Conservation (phyloP, 2,113 vertebrate genomes). For the Aspiorhynchus laticeps region DNA sequence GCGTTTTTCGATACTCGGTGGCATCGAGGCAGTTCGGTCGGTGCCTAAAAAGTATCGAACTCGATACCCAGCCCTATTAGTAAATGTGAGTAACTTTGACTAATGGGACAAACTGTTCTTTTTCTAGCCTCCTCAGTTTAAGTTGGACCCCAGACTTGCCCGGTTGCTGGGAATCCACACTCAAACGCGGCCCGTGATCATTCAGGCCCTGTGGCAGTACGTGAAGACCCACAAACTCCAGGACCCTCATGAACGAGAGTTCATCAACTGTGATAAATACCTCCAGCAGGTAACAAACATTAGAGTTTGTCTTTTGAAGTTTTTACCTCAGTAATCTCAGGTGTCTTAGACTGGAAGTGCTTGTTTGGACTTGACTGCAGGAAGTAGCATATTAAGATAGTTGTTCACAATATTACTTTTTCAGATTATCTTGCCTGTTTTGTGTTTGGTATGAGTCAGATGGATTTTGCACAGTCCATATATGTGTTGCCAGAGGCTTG, state of each 20-base stretch:
- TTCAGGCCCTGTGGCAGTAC: slow-evolving; percentile 90
- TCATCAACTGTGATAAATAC: slow-evolving; percentile 90
- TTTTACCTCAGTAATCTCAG: too few species aligned
- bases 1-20: too few species aligned
- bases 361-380: neutral
- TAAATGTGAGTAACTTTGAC: neutral
- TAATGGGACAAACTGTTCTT: neutral
- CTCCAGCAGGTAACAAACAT: slow-evolving; percentile 82
- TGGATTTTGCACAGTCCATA: too few species aligned
- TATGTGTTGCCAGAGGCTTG: too few species aligned
- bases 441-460: too few species aligned
- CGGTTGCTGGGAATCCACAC: slow-evolving; percentile 90
- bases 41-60: too few species aligned
- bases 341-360: neutral
- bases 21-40: too few species aligned
- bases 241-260: slow-evolving; percentile 88
- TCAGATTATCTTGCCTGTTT: too few species aligned
- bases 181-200: slow-evolving; percentile 88
- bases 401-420: neutral
- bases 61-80: too few species aligned
- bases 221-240: slow-evolving; percentile 92
- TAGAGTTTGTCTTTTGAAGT: too few species aligned
- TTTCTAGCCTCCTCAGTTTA: slow-evolving; percentile 67
- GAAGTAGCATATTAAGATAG: neutral
- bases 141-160: slow-evolving; percentile 86